Evolutionary conservation across 2,888 invertebrate species (phyloP), one percentile per base, ranked within the genome.

Genomic region (Ferrisia virgata): DNA sequence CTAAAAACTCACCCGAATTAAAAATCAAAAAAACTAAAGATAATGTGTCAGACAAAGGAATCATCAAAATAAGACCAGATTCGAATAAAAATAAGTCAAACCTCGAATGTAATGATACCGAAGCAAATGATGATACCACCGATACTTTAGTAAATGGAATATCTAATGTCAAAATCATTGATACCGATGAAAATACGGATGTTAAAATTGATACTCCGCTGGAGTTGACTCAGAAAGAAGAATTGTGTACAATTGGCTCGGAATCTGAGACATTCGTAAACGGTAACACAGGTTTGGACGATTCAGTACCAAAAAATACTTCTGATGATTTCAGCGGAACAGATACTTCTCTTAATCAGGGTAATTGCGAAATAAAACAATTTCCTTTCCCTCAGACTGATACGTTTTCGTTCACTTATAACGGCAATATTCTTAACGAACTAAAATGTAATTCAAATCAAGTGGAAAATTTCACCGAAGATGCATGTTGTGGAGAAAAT

Each of bases 341-440:
- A 6, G 28, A 28, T 33, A n/a, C 8, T 28, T 76, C 72, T 9
- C 72, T 76, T 8, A 36, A 76, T 76, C 72, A 76, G 36, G 36
- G 31, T 69, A 33, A 33, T n/a, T 76, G 72, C 72, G 72, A 76
- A 76, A 28, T 76, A 13, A 76, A 76, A 36, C 72, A 76, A 36
- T 76, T 76, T 36, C 28, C 72, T 36, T 76, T 76, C 18, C 72
- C 72, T 76, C 72, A 76, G 22, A 76, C 72, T 36, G 72, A 76
- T 36, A 76, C 36, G n/a, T 76, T 76, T 76, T 76, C 72, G 11
- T 76, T 76, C 36, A 76, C 72, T 76, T 76, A 76, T 22, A 76
- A 76, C 36, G 72, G 72, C 9, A 76, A 76, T 36, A 76, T 76
- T 18, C 72, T 76, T n/a, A 76, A 76, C 22, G 72, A 76, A 76